Evolutionary conservation across 2,797 vertebrate species (phyloP).

Genomic region (Sebastiscus tertius): DNA sequence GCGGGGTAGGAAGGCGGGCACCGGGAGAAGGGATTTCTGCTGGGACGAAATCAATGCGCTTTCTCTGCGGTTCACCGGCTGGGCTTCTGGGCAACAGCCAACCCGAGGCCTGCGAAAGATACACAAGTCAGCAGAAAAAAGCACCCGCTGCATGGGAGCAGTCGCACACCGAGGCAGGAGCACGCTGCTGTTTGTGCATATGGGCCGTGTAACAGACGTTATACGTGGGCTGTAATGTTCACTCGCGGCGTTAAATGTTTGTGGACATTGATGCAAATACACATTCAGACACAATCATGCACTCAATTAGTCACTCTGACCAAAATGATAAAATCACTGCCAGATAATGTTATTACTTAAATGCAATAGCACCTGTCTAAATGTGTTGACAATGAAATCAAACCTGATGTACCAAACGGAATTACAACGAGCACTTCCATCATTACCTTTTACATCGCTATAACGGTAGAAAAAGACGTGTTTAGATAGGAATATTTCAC

Average conservation of each 20-base stretch:
- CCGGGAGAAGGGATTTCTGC: conserved; percentile 64
- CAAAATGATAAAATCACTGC: not conserved
- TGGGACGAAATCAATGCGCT: conserved; percentile 81
- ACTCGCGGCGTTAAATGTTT: conserved; percentile 14
- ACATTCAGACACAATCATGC: not conserved
- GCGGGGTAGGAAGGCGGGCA: conserved; percentile 56
- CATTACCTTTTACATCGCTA: not conserved
- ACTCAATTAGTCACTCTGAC: conserved; percentile 5
- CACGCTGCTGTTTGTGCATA: conserved; percentile 9
- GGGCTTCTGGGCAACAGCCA: conserved; percentile 75
- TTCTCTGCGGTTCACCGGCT: conserved; percentile 71
- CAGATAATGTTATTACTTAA: not conserved
- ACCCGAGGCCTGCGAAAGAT: conserved; percentile 65
- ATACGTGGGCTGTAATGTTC: not conserved
- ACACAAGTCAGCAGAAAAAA: conserved; percentile 74
- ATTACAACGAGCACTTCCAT: not conserved
- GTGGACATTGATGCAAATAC: conserved; percentile 9
- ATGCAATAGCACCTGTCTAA: conserved; percentile 4
- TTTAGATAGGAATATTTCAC: not conserved
- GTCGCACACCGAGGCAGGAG: conserved; percentile 42
- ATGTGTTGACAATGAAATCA: not conserved
- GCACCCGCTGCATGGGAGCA: conserved; percentile 24
- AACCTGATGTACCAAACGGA: not conserved
- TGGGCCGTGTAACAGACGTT: not conserved
- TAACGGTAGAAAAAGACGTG: not conserved